A percentile compares a stretch with the other conserved stretches of the same genome.
phyloP scores from a whole-genome alignment of 2,888 invertebrate species.

The Rhingia rostrata region DNA sequence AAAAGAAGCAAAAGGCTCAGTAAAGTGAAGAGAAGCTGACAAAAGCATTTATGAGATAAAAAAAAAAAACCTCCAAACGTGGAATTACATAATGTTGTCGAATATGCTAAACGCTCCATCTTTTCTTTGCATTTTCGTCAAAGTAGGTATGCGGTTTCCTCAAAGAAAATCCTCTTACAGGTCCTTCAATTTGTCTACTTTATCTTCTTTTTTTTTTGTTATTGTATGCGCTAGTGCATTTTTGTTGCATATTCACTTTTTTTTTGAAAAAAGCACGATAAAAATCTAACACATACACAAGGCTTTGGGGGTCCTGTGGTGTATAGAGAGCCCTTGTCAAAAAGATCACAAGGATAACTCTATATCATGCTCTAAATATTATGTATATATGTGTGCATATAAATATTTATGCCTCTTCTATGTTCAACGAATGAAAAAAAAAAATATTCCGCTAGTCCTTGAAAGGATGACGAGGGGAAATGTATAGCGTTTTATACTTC shows the following conservation, averaged over 20 bases:
- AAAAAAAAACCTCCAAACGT: no score
- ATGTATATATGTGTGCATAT: slow-evolving; percentile 4
- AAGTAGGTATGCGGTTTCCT: slow-evolving; percentile 31
- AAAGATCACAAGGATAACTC: slow-evolving; percentile 47
- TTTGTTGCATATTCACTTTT: slow-evolving; percentile 42
- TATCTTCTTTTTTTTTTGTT: not conserved
- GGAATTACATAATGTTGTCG: not conserved
- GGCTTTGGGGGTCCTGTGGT: slow-evolving; percentile 11
- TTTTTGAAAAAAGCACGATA: slow-evolving; percentile 6
- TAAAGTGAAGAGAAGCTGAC: no score
- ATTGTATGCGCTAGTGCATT: slow-evolving; percentile 28
- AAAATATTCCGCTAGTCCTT: slow-evolving; percentile 30
- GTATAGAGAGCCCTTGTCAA: slow-evolving; percentile 3
- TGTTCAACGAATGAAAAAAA: not conserved
- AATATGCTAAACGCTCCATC: slow-evolving; percentile 14
- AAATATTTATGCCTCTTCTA: slow-evolving; percentile 19
- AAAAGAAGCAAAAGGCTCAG: no score
- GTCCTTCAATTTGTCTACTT: slow-evolving; percentile 12
- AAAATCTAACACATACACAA: slow-evolving; percentile 18
- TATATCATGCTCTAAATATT: slow-evolving; percentile 23
- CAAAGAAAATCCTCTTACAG: slow-evolving; percentile 47
- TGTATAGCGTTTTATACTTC: slow-evolving; percentile 39
- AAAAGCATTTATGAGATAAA: no score
- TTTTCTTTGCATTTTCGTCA: slow-evolving; percentile 16
- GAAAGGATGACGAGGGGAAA: not conserved